Conservation (phyloP, 1,140 invertebrate species). For the Mizuhopecten yessoensis region DNA sequence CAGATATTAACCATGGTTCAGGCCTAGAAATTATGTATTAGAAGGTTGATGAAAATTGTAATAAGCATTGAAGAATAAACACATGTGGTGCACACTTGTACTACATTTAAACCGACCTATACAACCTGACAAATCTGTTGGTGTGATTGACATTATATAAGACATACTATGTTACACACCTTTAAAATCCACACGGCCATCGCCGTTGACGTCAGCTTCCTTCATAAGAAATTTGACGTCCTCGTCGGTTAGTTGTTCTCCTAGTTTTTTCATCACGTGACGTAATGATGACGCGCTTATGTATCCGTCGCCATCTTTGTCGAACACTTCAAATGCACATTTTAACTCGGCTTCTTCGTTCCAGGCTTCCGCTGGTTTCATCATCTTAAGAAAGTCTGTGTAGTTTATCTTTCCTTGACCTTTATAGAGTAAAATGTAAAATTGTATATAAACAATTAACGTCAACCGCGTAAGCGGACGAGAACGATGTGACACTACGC, state of each 20-base stretch:
- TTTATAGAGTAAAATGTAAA: not conserved
- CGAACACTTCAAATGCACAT: constrained; percentile 21
- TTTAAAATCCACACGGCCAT: constrained; percentile 83
- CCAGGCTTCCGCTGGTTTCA: not conserved
- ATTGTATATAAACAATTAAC: no score
- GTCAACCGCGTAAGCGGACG: no score
- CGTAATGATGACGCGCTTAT: constrained; percentile 61
- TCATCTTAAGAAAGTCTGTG: not conserved
- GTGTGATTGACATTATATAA: no score
- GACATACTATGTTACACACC: constrained; percentile 52
- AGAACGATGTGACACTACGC: no score
- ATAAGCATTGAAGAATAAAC: no score
- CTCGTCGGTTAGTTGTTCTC: constrained; percentile 92
- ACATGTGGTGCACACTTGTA: no score
- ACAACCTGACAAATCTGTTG: no score
- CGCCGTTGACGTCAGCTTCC: constrained; percentile 94
- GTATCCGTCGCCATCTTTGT: constrained; percentile 90
- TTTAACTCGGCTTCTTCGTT: constrained; percentile 79
- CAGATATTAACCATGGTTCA: no score
- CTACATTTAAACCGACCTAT: no score
- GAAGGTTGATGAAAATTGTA: no score
- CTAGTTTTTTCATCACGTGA: constrained; percentile 57
- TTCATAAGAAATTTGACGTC: constrained; percentile 97
- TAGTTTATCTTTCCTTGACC: constrained; percentile 12
- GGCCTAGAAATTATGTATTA: no score